A percentile compares a stretch with the other conserved stretches of the same genome.
Conservation (phyloP, 2,113 vertebrate genomes). For the Oxyura jamaicensis region DNA sequence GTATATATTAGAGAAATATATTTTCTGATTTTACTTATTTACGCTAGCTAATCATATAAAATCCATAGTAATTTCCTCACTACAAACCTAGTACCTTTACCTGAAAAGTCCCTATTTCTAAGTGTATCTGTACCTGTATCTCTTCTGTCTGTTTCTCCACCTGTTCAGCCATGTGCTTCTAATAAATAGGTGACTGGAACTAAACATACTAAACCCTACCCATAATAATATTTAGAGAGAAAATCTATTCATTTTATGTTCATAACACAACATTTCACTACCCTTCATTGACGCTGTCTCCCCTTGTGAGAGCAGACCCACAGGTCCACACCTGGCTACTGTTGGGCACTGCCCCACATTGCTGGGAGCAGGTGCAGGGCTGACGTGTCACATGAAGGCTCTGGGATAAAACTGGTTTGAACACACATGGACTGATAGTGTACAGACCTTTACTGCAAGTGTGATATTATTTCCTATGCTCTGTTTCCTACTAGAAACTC, state of each 20-base stretch:
- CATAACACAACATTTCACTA: background rate
- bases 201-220: background rate
- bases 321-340: background rate
- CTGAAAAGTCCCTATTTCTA: background rate
- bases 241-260: background rate
- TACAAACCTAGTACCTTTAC: background rate
- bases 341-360: background rate
- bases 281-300: accelerated
- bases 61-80: background rate
- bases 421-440: background rate
- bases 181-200: background rate
- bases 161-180: background rate
- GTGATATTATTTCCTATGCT: background rate
- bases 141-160: background rate
- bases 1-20: background rate
- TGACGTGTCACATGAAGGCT: accelerated
- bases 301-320: background rate
- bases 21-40: background rate
- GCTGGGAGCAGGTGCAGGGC: background rate
- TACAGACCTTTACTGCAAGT: background rate
- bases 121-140: background rate
- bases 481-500: background rate
- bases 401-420: background rate
- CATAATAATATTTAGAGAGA: background rate
- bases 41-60: background rate